Evolutionary conservation across 2,888 invertebrate genomes (phyloP), one percentile per base, ranked within the genome.

Genomic region (Amblyjoppa proteus): DNA sequence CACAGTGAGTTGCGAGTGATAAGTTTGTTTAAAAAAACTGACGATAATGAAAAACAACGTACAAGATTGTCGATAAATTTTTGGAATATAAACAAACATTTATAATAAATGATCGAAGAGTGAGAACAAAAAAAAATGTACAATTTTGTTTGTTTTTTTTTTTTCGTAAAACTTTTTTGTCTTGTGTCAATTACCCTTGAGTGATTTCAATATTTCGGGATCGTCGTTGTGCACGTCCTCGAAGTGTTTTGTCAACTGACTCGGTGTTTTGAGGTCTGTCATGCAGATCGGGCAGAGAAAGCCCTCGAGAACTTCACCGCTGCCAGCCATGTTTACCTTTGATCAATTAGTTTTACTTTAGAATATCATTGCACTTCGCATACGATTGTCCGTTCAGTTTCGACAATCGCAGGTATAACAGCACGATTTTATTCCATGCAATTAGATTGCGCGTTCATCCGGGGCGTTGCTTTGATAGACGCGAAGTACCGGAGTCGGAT

Each of bases 261-360:
- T 95, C 6, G 98, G 97, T 16, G 98, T 97, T 92, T 97, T 97
- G 69, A 98, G 95, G 94, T 99, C 99, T 56, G 97, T 96, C 94
- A 98, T 97, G 92, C 99, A 99, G 90, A 99, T 98, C 0, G 99
- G 99, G 94, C 99, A 99, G 11, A 99, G 95, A 93, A 99, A 99
- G 5, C 99, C 99, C 94, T 99, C 99, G 84, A 97, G 95, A 89
- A 98, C 97, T 90, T 96, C 95, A 4, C 93, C 94, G 58, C 95
- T 95, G 74, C 95, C 95, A 86, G 95, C 91, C 93, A 93, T 92
- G 53, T 77, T 77, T 68, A 77, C 68, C 20, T 66, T 2, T 20
- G 28, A 56, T 56, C 20, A 25, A 56, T 20, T 20, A 5, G 9
- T 58, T 2, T 11, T 6, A 16, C 31, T 34, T n/a, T 64, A 3